A percentile compares a stretch with the other conserved stretches of the same genome.
These are phyloP conservation scores for Dryomyza anilis DNA, from an alignment of 2,888 invertebrate genomes.

Conservation along the genomic window DNA sequence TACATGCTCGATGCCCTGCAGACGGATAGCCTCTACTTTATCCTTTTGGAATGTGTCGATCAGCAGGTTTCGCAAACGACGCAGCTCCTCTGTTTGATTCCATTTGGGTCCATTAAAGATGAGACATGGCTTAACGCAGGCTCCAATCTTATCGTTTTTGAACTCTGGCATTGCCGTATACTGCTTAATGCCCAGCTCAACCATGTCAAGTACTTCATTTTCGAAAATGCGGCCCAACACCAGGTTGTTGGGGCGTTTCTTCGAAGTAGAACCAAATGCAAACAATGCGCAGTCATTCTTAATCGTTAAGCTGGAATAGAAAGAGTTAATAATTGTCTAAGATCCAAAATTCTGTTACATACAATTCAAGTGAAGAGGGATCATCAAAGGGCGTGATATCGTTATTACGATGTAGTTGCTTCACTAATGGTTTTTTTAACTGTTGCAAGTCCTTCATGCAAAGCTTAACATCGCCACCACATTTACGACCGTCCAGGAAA, in stretches of 20 bases:
- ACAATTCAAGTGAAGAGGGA: constrained; percentile 78
- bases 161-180: constrained; percentile 82
- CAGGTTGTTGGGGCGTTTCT: constrained; percentile 93
- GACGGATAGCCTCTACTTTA: constrained; percentile 72
- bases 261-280: constrained; percentile 88
- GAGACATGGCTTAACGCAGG: constrained; percentile 88
- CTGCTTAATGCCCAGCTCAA: constrained; percentile 88
- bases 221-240: constrained; percentile 89
- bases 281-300: constrained; percentile 91
- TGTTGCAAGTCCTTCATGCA: constrained; percentile 85
- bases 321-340: not conserved
- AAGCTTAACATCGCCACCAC: constrained; percentile 71
- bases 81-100: constrained; percentile 79
- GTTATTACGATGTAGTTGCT: constrained; percentile 79
- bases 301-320: constrained; percentile 65
- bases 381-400: constrained; percentile 94
- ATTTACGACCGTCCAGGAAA: constrained; percentile 84
- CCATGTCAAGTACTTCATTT: constrained; percentile 90
- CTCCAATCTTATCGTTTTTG: constrained; percentile 74
- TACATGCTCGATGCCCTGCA: constrained; percentile 94
- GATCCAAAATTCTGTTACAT: constrained; percentile 62
- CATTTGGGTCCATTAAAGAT: constrained; percentile 92
- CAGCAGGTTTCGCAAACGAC: constrained; percentile 84
- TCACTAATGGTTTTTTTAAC: constrained; percentile 84
- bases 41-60: constrained; percentile 86